These are phyloP conservation scores for Drosophila orosa DNA, from an alignment of 1,140 invertebrate species.

Conservation along the genomic window DNA sequence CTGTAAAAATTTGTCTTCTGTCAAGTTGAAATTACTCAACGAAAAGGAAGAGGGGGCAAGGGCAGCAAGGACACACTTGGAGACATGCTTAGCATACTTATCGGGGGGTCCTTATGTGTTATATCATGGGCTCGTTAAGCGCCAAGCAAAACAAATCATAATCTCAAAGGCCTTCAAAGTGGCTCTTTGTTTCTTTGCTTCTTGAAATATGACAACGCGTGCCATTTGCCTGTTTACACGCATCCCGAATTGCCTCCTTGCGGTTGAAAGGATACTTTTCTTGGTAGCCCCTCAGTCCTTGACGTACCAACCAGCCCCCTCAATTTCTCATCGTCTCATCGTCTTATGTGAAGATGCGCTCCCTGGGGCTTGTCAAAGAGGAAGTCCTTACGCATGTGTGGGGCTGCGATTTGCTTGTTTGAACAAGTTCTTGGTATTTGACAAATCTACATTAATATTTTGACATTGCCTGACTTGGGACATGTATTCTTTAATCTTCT, in stretches of 20 bases:
- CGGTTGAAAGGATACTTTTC: conserved; percentile 46
- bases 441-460: conserved; percentile 60
- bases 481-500: background rate
- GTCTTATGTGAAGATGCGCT: conserved; percentile 41
- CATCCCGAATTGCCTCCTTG: conserved; percentile 62
- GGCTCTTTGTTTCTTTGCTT: conserved; percentile 8
- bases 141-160: conserved; percentile 81
- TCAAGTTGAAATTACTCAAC: conserved; percentile 50
- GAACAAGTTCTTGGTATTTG: conserved; percentile 47
- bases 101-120: conserved; percentile 42
- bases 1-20: conserved; percentile 77
- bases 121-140: conserved; percentile 77
- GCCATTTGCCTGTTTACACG: conserved; percentile 72
- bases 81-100: conserved; percentile 75
- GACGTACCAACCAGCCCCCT: conserved; percentile 1
- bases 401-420: conserved; percentile 62
- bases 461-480: conserved; percentile 1
- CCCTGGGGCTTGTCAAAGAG: conserved; percentile 46
- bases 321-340: conserved; percentile 36
- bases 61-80: conserved; percentile 24
- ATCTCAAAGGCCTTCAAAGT: conserved; percentile 70
- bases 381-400: conserved; percentile 41
- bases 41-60: background rate
- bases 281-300: conserved; percentile 11
- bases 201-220: conserved; percentile 72